Base-by-base conservation (phyloP, 2,797 vertebrate genomes). In the Dendrocincla fuliginosa region DNA sequence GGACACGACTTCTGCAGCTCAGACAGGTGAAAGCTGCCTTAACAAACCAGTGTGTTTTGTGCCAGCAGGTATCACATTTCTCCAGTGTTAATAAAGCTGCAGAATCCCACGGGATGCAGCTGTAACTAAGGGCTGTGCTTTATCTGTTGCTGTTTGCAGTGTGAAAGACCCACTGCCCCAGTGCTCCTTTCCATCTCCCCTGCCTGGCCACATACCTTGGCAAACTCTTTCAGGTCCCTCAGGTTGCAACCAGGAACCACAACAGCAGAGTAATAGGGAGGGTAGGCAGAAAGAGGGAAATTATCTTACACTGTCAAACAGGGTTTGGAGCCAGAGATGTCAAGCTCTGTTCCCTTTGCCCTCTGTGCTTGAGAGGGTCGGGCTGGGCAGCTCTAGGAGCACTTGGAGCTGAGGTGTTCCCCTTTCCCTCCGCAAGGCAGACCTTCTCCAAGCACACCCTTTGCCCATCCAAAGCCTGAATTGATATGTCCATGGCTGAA, bases 401-500 rank as follows among this genome's bases (percentile, higher is more conserved):
- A 37, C 39, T 24, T 6, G 23, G 50, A 81, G 14, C 41, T 42
- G 15, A 69, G 59, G 56, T 47, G 35, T 27, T 25, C 32, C 39
- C 64, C 64, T 79, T 70, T 85, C 37, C 46, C 64, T 81, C 24
- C 52, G 4, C 3, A 59, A 71, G 11, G 59, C 63, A 87, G 28
- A 61, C 0, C 0, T 49, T 39, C 35, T 74, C 52, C 69, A 14
- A 12, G 19, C 16, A 41, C n/a, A 16, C 33, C 23, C 68, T 44
- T n/a, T 55, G 60, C 52, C 55, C 90, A 33, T 42, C 83, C 57
- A 65, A 84, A 85, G 39, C 69, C 91, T 69, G 24, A 92, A 47
- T 64, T 59, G 25, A 83, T 42, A 55, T 35, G 55, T 17, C 49
- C 56, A 28, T 6, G 17, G 82, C 50, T 47, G 76, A 80, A 52